Percentiles rank a stretch among this genome's conserved stretches.
Evolutionary conservation across 1,140 invertebrate genomes (phyloP).

Genomic region (Venustaconcha ellipsiformis): DNA sequence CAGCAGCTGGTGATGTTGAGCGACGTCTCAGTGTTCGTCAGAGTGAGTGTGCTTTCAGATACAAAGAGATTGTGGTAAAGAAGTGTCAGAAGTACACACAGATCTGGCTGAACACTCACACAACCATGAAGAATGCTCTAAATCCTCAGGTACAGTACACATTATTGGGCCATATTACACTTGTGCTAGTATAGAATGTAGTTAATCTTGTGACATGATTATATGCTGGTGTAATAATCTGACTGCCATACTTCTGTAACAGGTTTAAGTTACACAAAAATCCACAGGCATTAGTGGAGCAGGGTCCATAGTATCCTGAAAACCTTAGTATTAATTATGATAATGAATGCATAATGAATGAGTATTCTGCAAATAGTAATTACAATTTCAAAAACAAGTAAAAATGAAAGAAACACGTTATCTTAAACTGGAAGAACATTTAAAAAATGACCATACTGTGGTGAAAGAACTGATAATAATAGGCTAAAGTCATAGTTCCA

Average conservation of each 20-base stretch:
- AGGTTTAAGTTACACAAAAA: neutral
- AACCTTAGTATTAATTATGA: neutral
- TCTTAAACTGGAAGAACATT: too few relatives aligned
- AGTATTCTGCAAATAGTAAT: too few relatives aligned
- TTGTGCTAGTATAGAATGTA: too few relatives aligned
- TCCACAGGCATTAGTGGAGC: too few relatives aligned
- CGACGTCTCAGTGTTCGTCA: constrained; percentile 61
- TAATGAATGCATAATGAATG: neutral
- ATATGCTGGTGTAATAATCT: neutral
- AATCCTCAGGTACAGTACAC: constrained; percentile 60
- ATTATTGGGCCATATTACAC: too few relatives aligned
- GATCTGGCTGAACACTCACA: constrained; percentile 65
- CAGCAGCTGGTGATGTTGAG: constrained; percentile 40
- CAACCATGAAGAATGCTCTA: constrained; percentile 63
- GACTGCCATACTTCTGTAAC: neutral
- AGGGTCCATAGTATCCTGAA: neutral
- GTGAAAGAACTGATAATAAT: too few relatives aligned
- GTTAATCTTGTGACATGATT: neutral
- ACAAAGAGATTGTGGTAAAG: constrained; percentile 68
- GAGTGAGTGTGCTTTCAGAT: constrained; percentile 65
- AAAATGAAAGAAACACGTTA: too few relatives aligned
- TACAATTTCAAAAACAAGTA: too few relatives aligned
- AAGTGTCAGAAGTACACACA: constrained; percentile 65
- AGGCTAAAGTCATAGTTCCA: too few relatives aligned
- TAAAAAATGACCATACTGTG: too few relatives aligned